Evolutionary conservation across 2,888 invertebrate genomes (phyloP), one percentile per base, ranked within the genome.

Genomic region (Odontocerum albicorne): DNA sequence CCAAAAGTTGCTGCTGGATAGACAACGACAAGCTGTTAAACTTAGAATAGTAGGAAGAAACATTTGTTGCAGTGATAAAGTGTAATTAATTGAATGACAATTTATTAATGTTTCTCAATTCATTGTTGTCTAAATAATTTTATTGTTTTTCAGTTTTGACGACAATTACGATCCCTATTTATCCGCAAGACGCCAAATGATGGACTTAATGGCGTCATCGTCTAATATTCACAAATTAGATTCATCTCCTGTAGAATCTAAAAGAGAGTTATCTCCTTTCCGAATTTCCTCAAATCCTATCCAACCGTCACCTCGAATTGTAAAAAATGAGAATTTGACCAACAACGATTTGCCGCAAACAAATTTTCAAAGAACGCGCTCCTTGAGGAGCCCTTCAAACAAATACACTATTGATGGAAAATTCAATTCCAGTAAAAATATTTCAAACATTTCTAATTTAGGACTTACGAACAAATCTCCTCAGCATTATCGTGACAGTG

Each of bases 181-280:
- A 63, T 84, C 86, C 62, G 91, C 91, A 42, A 88, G 90, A 73
- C 85, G 85, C 62, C 91, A 92, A 74, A 83, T 91, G 75, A 85
- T 87, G 72, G 90, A 91, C 67, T 80, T 92, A 27, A 84, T 90
- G 73, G 85, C 86, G 45, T 82, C 85, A 57, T 84, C 85, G 63
- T 82, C 83, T 50, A 75, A 73, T 67, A 70, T 77, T 63, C 72
- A 76, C 63, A 74, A 74, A 67, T 60, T 69, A 61, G 71, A 72
- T 65, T 70, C 66, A 44, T 62, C 73, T 61, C 64, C 76, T 66
- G 70, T 77, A 73, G 72, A 79, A 65, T 66, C 68, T 62, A 72
- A 55, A 60, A 56, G 57, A 59, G 56, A 59, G 47, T 42, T 55
- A 57, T 51, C 63, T 56, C 54, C 60, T 57, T 57, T 57, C 46